phyloP scores from a whole-genome alignment of 2,888 invertebrate species.

The Schizotus pectinicornis region DNA sequence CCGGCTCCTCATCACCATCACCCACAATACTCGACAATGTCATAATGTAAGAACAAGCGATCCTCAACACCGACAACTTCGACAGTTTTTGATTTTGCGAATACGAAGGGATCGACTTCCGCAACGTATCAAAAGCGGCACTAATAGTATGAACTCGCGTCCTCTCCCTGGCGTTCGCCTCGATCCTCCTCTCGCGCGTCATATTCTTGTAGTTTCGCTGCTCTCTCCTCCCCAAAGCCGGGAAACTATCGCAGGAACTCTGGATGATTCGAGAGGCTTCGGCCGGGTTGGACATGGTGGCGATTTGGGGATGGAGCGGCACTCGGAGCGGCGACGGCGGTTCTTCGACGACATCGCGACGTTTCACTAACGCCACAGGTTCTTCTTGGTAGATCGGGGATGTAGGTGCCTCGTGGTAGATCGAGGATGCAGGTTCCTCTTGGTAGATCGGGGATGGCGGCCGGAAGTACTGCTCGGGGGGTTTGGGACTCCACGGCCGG shows the following conservation, averaged over 20 bases:
- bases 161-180: slow-evolving; percentile 92
- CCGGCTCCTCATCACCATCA: slow-evolving; percentile 69
- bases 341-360: slow-evolving; percentile 22
- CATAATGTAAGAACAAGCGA: slow-evolving; percentile 92
- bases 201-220: slow-evolving; percentile 94
- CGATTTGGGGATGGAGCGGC: slow-evolving; percentile 48
- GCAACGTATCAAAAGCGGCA: slow-evolving; percentile 90
- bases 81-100: slow-evolving; percentile 93
- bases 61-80: slow-evolving; percentile 88
- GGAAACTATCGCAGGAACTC: slow-evolving; percentile 38
- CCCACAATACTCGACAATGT: slow-evolving; percentile 82
- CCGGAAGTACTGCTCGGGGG: slow-evolving; percentile 42
- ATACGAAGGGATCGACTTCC: slow-evolving; percentile 86
- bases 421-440: slow-evolving; percentile 35
- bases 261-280: slow-evolving; percentile 51
- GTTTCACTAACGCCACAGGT: slow-evolving; percentile 48
- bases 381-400: slow-evolving; percentile 44
- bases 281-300: slow-evolving; percentile 33
- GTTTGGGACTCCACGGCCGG: slow-evolving; percentile 68
- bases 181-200: slow-evolving; percentile 90
- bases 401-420: slow-evolving; percentile 31
- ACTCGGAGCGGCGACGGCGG: slow-evolving; percentile 36
- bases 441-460: slow-evolving; percentile 48
- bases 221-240: slow-evolving; percentile 54
- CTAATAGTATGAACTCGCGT: slow-evolving; percentile 95